Evolutionary conservation across 2,888 invertebrate species (phyloP).

Genomic region (Leptopilina drosophilae): DNA sequence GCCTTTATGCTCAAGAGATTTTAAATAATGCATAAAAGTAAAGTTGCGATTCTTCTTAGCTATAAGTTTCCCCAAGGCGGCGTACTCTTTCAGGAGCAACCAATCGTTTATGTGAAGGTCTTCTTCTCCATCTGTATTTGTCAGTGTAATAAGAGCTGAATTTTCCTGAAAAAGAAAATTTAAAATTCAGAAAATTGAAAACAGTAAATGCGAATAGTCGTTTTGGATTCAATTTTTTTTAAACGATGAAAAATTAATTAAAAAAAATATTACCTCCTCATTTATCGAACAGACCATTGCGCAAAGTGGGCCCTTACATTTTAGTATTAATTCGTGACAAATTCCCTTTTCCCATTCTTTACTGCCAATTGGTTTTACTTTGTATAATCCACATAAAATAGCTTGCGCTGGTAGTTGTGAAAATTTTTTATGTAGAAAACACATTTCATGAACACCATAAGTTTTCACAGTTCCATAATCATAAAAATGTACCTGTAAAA

Average conservation of each 20-base stretch:
- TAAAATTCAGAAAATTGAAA: background rate
- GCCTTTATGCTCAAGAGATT: background rate
- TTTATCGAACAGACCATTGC: constrained; percentile 60
- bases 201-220: too few relatives aligned
- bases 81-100: constrained; percentile 66
- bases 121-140: constrained; percentile 63
- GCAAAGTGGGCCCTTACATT: constrained; percentile 58
- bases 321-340: constrained; percentile 56
- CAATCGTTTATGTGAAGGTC: constrained; percentile 70
- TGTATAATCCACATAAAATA: constrained; percentile 69
- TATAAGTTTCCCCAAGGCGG: constrained; percentile 68
- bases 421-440: constrained; percentile 68
- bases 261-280: constrained; percentile 56
- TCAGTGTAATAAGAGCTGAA: constrained; percentile 67
- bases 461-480: constrained; percentile 72
- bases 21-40: constrained; percentile 52
- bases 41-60: constrained; percentile 65
- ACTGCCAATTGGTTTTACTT: constrained; percentile 61
- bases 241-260: too few relatives aligned
- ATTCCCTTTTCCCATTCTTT: constrained; percentile 60
- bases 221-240: too few relatives aligned
- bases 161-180: constrained; percentile 63
- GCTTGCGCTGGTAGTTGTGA: constrained; percentile 69
- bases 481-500: constrained; percentile 70
- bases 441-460: constrained; percentile 61